phyloP scores from a whole-genome alignment of 2,888 invertebrate genomes.

The Eucera pruinosa region DNA sequence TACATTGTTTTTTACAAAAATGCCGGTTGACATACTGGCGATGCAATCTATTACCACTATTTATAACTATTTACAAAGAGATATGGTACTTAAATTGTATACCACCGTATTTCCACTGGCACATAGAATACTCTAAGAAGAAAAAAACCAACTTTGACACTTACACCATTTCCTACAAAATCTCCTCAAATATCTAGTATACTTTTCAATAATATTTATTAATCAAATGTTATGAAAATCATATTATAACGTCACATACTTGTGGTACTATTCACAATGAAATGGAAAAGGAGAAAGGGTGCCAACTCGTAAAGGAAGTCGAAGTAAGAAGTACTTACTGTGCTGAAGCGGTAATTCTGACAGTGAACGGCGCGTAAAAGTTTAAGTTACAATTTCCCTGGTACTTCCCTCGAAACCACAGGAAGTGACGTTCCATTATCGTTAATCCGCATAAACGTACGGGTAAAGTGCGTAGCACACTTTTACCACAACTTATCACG shows the following conservation, averaged over 20 bases:
- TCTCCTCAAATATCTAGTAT: too few relatives aligned
- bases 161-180: too few relatives aligned
- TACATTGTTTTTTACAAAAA: too few relatives aligned
- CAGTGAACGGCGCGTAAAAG: conserved; percentile 17
- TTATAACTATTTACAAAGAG: too few relatives aligned
- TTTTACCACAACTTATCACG: conserved; percentile 23
- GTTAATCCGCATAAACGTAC: conserved; percentile 28
- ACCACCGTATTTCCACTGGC: too few relatives aligned
- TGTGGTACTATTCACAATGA: background rate
- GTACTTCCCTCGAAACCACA: background rate
- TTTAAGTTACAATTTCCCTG: conserved; percentile 15
- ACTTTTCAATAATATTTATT: too few relatives aligned
- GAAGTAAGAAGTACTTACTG: background rate
- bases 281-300: background rate
- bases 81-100: too few relatives aligned
- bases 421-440: conserved; percentile 26
- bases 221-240: too few relatives aligned
- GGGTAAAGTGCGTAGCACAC: background rate
- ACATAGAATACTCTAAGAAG: too few relatives aligned
- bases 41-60: too few relatives aligned
- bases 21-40: too few relatives aligned
- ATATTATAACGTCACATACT: background rate
- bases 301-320: background rate
- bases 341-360: background rate
- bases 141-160: too few relatives aligned